phyloP scores from a whole-genome alignment of 2,888 invertebrate genomes.

The Drosophila pegasa region DNA sequence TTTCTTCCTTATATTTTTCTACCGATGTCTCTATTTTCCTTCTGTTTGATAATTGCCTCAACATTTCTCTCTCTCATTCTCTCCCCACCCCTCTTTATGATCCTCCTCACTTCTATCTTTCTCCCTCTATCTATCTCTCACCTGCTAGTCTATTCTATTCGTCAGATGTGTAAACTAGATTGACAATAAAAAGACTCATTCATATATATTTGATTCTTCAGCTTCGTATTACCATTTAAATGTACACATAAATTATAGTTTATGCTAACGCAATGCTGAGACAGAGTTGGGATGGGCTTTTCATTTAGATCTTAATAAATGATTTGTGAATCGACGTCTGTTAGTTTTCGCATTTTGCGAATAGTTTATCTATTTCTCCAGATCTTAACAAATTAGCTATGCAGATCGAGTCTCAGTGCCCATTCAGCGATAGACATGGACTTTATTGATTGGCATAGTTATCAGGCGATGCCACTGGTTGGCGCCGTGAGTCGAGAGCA shows the following conservation, averaged over 20 bases:
- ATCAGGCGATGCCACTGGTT: conserved; percentile 31
- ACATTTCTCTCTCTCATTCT: neutral
- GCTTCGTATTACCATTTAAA: neutral
- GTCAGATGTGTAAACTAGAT: neutral
- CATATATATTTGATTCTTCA: neutral
- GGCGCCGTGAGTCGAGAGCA: conserved; percentile 42
- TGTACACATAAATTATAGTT: neutral
- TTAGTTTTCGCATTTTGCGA: neutral
- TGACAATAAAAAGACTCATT: neutral
- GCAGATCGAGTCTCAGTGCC: conserved; percentile 34
- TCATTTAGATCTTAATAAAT: conserved; percentile 12
- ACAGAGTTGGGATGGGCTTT: neutral
- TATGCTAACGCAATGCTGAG: neutral
- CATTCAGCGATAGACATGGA: conserved; percentile 24
- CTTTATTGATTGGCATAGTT: conserved; percentile 47
- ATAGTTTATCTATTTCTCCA: neutral
- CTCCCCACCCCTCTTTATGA: too few species aligned
- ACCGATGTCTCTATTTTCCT: too few species aligned
- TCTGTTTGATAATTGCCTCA: too few species aligned
- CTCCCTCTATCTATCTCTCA: neutral
- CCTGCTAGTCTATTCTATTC: neutral
- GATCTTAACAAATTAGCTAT: conserved; percentile 38
- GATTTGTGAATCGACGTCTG: conserved; percentile 1
- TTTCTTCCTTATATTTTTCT: too few species aligned
- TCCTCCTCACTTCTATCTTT: rapidly evolving